Evolutionary conservation across 2,797 vertebrate genomes (phyloP), one percentile per base, ranked within the genome.

Genomic region (Brachyrhaphis roseni): DNA sequence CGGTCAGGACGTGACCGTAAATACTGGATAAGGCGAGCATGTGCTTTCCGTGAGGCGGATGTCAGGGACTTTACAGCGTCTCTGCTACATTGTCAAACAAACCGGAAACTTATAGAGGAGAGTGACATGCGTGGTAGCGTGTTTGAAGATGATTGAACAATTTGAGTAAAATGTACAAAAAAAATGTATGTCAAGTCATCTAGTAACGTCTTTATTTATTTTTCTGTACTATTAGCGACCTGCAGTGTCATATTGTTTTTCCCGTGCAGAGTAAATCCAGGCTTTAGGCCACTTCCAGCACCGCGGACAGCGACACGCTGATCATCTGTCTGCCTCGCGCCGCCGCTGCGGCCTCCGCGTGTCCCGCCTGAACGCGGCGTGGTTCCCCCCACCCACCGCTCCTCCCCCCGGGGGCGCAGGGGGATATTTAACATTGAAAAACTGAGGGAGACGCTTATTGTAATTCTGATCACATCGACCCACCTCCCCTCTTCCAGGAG

Each of bases 271-370:
- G 5, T 62, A 16, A 34, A 16, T 31, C 55, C 78, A 77, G n/a
- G 46, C 7, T 49, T 57, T 76, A 77, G n/a, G 36, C 4, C 57
- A 1, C 1, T 43, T 88, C 88, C 92, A 94, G 94, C 74, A 94
- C 94, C 92, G 6, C 7, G 90, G 94, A 94, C 81, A 94, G 93
- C 84, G 46, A n/a, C 81, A 18, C 13, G 0, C 74, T 7, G 64
- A 5, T 76, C 4, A 3, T 66, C 66, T 18, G 43, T 5, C 7
- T 45, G 45, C 15, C 18, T 47, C 12, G 0, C 49, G n/a, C 46
- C 28, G 15, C 59, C 41, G 36, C 15, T n/a, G 4, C 13, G 23
- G 18, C 45, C 7, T 18, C 5, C 11, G n/a, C 18, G 26, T 18
- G 26, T 51, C 41, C 53, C 78, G 72, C 46, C 46, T 31, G 49